phyloP scores from a whole-genome alignment of 2,797 vertebrate genomes.

The Sebastes minor region DNA sequence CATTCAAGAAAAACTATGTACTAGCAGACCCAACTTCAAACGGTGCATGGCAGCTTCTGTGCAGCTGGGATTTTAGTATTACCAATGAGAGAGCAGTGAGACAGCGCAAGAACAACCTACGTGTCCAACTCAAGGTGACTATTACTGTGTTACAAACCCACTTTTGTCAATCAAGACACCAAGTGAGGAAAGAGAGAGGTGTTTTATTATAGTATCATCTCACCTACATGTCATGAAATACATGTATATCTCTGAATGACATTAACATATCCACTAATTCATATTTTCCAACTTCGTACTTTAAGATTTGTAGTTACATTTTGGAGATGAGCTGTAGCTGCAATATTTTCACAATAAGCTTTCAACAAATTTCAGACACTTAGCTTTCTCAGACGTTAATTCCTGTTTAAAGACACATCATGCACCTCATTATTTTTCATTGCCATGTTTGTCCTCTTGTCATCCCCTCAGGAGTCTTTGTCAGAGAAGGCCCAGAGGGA shows the following conservation, averaged over 20 bases:
- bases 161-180: background rate
- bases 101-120: conserved; percentile 89
- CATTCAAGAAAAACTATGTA: conserved; percentile 87
- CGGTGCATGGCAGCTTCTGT: conserved; percentile 88
- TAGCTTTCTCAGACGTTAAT: background rate
- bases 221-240: background rate
- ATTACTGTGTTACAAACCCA: background rate
- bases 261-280: background rate
- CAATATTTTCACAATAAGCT: background rate
- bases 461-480: conserved; percentile 86
- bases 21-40: conserved; percentile 70
- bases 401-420: background rate
- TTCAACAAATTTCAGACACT: background rate
- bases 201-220: background rate
- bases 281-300: background rate
- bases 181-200: background rate
- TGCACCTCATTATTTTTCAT: background rate
- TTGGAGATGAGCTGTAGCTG: background rate
- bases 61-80: conserved; percentile 94
- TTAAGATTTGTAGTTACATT: background rate
- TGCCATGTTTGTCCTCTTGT: background rate
- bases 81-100: conserved; percentile 88
- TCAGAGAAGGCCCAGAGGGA: conserved; percentile 79
- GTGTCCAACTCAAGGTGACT: conserved; percentile 90
- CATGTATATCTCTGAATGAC: background rate